phyloP scores from a whole-genome alignment of 2,113 vertebrate genomes.

The Urocynchramus pylzowi region DNA sequence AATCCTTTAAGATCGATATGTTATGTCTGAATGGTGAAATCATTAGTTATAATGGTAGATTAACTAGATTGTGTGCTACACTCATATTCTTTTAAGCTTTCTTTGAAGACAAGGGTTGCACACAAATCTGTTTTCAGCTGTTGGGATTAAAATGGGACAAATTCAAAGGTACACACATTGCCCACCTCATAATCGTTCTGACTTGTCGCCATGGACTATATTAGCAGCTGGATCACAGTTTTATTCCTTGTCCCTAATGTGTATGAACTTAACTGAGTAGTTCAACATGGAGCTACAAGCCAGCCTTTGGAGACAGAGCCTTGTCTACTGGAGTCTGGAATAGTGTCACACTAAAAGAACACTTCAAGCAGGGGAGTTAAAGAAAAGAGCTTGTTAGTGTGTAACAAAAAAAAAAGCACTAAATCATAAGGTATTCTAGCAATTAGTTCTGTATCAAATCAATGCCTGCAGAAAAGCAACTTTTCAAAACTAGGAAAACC shows the following conservation, averaged over 20 bases:
- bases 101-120: background rate
- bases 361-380: background rate
- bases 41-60: conserved; percentile 28
- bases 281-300: background rate
- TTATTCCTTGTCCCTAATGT: background rate
- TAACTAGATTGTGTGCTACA: conserved; percentile 21
- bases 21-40: conserved; percentile 19
- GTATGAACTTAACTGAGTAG: background rate
- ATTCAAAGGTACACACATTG: background rate
- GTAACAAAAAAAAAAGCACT: background rate
- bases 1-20: conserved; percentile 28
- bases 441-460: background rate
- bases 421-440: background rate
- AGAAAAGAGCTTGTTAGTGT: background rate
- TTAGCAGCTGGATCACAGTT: background rate
- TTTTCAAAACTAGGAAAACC: background rate
- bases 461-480: background rate
- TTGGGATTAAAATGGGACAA: background rate
- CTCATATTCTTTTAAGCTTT: background rate
- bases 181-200: background rate
- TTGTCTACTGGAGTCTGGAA: background rate
- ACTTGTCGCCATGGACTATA: background rate
- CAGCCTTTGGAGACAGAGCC: background rate
- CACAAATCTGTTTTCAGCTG: background rate
- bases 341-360: background rate